Conservation (phyloP, 2,113 vertebrate genomes). For the Semnornis frantzii region DNA sequence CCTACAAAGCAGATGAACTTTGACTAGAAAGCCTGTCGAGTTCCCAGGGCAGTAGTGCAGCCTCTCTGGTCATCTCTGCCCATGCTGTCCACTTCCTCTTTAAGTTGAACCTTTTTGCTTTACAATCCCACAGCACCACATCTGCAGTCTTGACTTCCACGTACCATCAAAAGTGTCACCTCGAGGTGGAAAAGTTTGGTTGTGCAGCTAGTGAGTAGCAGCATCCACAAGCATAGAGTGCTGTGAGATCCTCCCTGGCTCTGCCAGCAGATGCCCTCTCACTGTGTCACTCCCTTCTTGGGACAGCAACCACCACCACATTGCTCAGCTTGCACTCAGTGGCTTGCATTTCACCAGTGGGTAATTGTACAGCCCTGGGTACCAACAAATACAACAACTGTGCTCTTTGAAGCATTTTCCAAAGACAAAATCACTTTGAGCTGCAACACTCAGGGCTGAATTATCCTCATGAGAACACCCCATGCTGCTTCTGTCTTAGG, state of each 20-base stretch:
- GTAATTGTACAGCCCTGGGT: not conserved
- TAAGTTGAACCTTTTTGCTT: not conserved
- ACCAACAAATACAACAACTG: not conserved
- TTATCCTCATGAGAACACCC: not conserved
- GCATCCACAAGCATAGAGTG: rapidly evolving
- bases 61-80: not conserved
- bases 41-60: not conserved
- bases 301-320: not conserved
- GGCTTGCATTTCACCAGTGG: not conserved
- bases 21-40: not conserved
- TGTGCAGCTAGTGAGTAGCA: not conserved
- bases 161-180: not conserved
- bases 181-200: not conserved
- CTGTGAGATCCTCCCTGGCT: rapidly evolving
- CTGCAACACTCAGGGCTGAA: not conserved
- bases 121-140: not conserved
- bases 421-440: not conserved
- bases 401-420: not conserved
- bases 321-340: rapidly evolving
- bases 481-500: not conserved
- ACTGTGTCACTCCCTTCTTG: not conserved
- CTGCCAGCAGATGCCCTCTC: not conserved
- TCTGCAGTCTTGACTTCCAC: not conserved
- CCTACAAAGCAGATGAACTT: not conserved
- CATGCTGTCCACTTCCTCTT: rapidly evolving